Conservation (phyloP, 2,888 invertebrate genomes). For the Eupithecia insigniata region DNA sequence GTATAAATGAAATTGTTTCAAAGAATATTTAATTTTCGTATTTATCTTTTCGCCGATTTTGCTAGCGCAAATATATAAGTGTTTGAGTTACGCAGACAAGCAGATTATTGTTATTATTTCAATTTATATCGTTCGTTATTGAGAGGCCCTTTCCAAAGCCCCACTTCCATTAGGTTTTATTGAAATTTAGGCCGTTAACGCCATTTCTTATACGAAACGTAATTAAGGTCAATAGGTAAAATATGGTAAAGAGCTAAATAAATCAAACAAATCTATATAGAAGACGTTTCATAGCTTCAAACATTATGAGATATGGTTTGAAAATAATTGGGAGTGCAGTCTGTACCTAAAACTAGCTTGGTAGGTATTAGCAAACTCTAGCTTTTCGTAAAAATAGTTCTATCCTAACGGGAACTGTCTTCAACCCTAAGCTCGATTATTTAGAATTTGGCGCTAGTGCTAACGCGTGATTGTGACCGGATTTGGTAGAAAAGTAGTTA, state of each 20-base stretch:
- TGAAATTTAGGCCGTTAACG: conserved; percentile 28
- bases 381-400: too few species aligned
- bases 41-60: neutral
- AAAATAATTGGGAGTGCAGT: neutral
- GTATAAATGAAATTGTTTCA: neutral
- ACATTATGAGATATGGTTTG: neutral
- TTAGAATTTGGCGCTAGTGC: too few species aligned
- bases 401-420: too few species aligned
- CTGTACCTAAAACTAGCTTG: neutral
- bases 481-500: too few species aligned
- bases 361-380: neutral
- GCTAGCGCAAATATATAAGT: neutral
- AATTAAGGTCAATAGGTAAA: conserved; percentile 17
- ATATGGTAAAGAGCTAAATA: conserved; percentile 10
- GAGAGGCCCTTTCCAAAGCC: neutral
- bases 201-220: conserved; percentile 26
- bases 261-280: conserved; percentile 1
- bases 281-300: neutral
- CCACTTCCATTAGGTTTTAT: conserved; percentile 31
- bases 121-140: conserved; percentile 11
- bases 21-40: neutral
- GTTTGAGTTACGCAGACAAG: neutral
- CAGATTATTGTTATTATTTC: neutral
- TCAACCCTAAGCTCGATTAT: too few species aligned
- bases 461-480: too few species aligned